phyloP scores from a whole-genome alignment of 2,113 vertebrate species.

The Toxotes jaculatrix region DNA sequence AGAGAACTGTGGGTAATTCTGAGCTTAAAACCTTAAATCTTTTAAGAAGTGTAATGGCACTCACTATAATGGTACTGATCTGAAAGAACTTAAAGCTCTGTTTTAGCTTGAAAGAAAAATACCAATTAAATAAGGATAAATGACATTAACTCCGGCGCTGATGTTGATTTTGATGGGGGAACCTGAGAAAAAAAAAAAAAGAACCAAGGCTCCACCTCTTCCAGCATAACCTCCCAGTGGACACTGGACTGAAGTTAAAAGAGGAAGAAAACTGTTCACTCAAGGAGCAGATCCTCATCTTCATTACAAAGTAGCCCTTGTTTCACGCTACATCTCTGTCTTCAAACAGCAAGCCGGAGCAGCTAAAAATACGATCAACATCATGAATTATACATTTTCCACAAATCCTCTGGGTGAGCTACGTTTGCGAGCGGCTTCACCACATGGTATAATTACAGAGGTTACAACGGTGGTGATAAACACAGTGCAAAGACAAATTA shows the following conservation, averaged over 20 bases:
- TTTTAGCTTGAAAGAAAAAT: constrained; percentile 17
- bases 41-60: constrained; percentile 53
- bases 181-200: neutral
- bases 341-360: constrained; percentile 64
- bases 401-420: constrained; percentile 64
- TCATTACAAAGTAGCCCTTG: constrained; percentile 66
- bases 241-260: constrained; percentile 25
- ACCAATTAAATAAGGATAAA: constrained; percentile 15
- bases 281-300: constrained; percentile 48
- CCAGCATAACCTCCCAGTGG: constrained; percentile 22
- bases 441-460: constrained; percentile 68
- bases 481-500: constrained; percentile 59
- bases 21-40: constrained; percentile 39
- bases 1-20: constrained; percentile 35
- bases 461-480: constrained; percentile 60
- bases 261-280: constrained; percentile 50
- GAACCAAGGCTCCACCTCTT: constrained; percentile 6
- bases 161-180: neutral
- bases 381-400: constrained; percentile 78
- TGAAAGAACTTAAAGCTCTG: neutral
- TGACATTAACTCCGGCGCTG: neutral
- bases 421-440: constrained; percentile 34
- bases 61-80: constrained; percentile 6
- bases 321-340: constrained; percentile 54
- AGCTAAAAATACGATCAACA: constrained; percentile 74